phyloP scores from a whole-genome alignment of 2,113 vertebrate genomes.

The Bettongia penicillata region DNA sequence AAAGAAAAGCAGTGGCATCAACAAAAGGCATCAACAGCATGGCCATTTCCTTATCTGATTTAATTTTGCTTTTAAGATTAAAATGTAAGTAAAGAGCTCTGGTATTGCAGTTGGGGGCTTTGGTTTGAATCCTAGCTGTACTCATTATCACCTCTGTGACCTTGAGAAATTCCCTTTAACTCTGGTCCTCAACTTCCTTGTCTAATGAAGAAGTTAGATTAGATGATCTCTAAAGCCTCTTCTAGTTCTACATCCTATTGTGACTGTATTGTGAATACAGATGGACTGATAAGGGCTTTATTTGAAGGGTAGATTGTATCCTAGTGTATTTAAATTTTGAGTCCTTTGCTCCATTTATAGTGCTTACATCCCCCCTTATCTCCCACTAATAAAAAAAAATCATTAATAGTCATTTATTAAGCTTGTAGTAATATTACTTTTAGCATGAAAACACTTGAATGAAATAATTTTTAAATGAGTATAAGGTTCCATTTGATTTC shows the following conservation, averaged over 20 bases:
- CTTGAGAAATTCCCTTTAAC: not conserved
- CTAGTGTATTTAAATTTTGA: not conserved
- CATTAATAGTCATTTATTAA: not conserved
- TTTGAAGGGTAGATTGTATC: not conserved
- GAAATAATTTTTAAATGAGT: not conserved
- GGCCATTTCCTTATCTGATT: not conserved
- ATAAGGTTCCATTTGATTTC: not conserved
- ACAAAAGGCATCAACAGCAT: not conserved
- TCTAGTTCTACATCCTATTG: not conserved
- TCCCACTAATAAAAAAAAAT: not conserved
- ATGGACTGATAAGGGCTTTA: not conserved
- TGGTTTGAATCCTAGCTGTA: not conserved
- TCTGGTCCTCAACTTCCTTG: not conserved
- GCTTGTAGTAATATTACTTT: not conserved
- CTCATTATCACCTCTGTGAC: not conserved
- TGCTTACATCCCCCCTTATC: not conserved
- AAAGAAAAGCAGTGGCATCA: not conserved
- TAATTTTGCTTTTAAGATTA: not conserved
- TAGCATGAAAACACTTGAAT: slow-evolving; percentile 11
- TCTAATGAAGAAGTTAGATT: not conserved
- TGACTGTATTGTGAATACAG: not conserved
- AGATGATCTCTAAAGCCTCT: not conserved
- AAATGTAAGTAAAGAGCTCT: not conserved
- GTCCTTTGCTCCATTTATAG: not conserved
- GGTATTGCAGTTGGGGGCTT: not conserved